Conservation (phyloP, 2,888 invertebrate species). For the Phortica okadai region DNA sequence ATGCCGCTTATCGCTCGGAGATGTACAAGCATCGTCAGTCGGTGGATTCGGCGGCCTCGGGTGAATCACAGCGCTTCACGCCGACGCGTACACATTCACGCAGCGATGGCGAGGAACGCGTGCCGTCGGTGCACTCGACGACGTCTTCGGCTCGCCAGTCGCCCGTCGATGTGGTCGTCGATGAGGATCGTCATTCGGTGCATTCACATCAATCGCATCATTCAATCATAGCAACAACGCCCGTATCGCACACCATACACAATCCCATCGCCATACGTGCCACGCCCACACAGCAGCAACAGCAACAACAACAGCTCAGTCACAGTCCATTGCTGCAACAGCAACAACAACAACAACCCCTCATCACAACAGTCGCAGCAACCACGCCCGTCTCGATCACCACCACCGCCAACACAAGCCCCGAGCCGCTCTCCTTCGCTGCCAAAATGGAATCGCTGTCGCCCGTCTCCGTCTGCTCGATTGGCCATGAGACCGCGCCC, state of each 20-base stretch:
- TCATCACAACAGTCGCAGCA: not conserved
- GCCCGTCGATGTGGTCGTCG: slow-evolving; percentile 68
- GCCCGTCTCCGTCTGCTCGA: slow-evolving; percentile 72
- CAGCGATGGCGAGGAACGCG: slow-evolving; percentile 32
- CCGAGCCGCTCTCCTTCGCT: slow-evolving; percentile 61
- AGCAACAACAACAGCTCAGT: slow-evolving; percentile 39
- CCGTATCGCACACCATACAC: slow-evolving; percentile 50
- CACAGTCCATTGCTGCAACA: slow-evolving; percentile 31
- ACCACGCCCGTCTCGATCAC: not conserved
- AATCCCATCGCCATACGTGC: slow-evolving; percentile 65
- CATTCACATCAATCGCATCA: slow-evolving; percentile 58
- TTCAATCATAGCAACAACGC: slow-evolving; percentile 50
- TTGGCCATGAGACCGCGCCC: slow-evolving; percentile 56
- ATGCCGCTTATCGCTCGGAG: slow-evolving; percentile 78
- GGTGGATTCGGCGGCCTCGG: slow-evolving; percentile 66
- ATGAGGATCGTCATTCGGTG: slow-evolving; percentile 59
- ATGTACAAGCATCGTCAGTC: slow-evolving; percentile 78
- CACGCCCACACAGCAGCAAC: slow-evolving; percentile 50
- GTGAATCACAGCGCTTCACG: slow-evolving; percentile 62
- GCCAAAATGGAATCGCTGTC: slow-evolving; percentile 72
- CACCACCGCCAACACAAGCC: slow-evolving; percentile 37
- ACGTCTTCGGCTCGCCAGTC: slow-evolving; percentile 46
- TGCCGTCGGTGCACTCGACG: not conserved
- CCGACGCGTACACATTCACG: slow-evolving; percentile 49
- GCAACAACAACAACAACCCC: slow-evolving; percentile 28